Evolutionary conservation across 2,888 invertebrate species (phyloP).

Genomic region (Diarsia dahlii): DNA sequence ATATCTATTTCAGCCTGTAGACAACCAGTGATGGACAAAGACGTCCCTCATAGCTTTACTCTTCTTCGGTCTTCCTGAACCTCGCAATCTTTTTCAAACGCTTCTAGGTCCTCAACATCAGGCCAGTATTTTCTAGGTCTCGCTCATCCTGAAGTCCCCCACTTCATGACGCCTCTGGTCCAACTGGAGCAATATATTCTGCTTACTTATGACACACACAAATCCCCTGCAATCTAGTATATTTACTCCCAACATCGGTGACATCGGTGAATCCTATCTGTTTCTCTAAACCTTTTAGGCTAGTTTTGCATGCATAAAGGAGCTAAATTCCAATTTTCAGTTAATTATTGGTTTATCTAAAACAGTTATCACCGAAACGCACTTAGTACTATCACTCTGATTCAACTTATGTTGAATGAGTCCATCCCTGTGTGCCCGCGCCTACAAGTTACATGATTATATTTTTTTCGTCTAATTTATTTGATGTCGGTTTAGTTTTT

Average conservation of each 20-base stretch:
- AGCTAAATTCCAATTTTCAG: neutral
- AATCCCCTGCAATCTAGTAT: neutral
- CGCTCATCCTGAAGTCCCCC: neutral
- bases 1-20: neutral
- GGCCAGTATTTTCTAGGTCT: neutral
- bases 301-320: neutral
- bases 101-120: neutral
- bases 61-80: neutral
- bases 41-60: neutral
- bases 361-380: neutral
- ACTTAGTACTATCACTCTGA: neutral
- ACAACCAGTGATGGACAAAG: neutral
- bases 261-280: neutral
- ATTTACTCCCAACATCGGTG: neutral
- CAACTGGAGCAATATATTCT: too few relatives aligned
- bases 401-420: too few relatives aligned
- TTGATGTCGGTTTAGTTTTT: constrained; percentile 69
- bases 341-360: neutral
- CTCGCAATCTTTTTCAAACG: neutral
- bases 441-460: constrained; percentile 54
- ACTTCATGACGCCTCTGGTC: neutral
- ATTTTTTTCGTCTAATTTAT: constrained; percentile 66
- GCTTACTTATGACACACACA: neutral
- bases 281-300: neutral
- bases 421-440: constrained; percentile 64